Conservation (phyloP, 2,113 vertebrate genomes). For the Chamaetylas fuelleborni region DNA sequence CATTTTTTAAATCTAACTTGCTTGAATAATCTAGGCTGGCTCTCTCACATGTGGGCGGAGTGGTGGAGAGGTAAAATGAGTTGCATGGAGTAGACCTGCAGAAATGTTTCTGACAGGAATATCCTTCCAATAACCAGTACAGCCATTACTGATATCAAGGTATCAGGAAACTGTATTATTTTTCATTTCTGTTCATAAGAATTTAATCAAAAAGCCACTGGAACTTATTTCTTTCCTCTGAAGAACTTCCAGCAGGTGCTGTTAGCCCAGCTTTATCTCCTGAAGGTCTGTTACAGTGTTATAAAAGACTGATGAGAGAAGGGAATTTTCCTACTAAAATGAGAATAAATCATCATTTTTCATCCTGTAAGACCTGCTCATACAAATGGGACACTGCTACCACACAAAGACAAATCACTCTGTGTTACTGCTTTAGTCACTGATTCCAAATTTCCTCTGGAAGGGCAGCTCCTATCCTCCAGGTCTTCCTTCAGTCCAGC, state of each 20-base stretch:
- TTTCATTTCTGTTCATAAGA: conserved; percentile 40
- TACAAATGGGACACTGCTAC: neutral
- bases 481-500: neutral
- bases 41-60: neutral
- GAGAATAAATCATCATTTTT: conserved; percentile 32
- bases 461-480: neutral
- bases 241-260: conserved; percentile 7
- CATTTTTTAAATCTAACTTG: conserved; percentile 9
- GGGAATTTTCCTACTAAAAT: conserved; percentile 41
- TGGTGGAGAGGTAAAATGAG: neutral
- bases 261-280: conserved; percentile 6
- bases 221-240: conserved; percentile 18
- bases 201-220: conserved; percentile 50
- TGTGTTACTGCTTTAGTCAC: neutral
- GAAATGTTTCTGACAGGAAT: conserved; percentile 10
- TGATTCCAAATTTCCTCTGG: neutral
- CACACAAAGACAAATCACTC: neutral
- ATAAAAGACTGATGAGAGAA: conserved; percentile 38
- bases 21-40: neutral
- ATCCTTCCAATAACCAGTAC: neutral
- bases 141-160: neutral
- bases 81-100: neutral
- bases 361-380: neutral
- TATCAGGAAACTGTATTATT: neutral
- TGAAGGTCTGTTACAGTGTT: neutral